Evolutionary conservation across 2,888 invertebrate species (phyloP).

Genomic region (Caradrina clavipalpis): DNA sequence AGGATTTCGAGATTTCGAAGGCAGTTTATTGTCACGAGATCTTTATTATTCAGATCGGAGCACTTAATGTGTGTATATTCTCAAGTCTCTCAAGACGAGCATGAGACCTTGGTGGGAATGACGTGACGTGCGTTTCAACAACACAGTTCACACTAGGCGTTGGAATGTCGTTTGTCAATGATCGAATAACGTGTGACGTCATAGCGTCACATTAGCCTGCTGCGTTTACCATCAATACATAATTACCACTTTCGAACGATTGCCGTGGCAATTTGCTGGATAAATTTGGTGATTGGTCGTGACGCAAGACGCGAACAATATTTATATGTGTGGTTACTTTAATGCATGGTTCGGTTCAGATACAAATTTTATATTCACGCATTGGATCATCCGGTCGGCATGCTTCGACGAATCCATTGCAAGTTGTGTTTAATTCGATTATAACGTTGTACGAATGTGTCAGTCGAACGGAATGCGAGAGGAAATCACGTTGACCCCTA

Average conservation of each 20-base stretch:
- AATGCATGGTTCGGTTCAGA: constrained; percentile 74
- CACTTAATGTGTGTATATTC: constrained; percentile 70
- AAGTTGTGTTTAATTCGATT: constrained; percentile 84
- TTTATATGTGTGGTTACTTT: constrained; percentile 73
- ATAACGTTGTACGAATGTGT: constrained; percentile 82
- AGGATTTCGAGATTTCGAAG: constrained; percentile 61
- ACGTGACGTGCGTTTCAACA: constrained; percentile 86
- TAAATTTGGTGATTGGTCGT: constrained; percentile 78
- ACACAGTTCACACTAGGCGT: constrained; percentile 84
- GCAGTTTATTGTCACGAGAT: constrained; percentile 59
- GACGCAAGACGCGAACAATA: constrained; percentile 79
- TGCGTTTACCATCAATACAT: constrained; percentile 77
- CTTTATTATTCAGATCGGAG: constrained; percentile 72
- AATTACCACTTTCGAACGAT: constrained; percentile 79
- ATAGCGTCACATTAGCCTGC: constrained; percentile 79
- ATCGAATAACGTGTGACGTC: constrained; percentile 88
- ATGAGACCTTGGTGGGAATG: constrained; percentile 84
- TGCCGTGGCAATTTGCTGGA: constrained; percentile 74
- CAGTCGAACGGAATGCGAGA: constrained; percentile 87
- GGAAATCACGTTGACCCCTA: constrained; percentile 88
- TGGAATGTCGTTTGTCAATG: constrained; percentile 91
- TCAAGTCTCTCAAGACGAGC: constrained; percentile 79
- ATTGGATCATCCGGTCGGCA: constrained; percentile 82
- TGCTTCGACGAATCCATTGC: constrained; percentile 81
- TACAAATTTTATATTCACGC: constrained; percentile 79